Evolutionary conservation across 2,888 invertebrate genomes (phyloP).

Genomic region (Eurytoma californica): DNA sequence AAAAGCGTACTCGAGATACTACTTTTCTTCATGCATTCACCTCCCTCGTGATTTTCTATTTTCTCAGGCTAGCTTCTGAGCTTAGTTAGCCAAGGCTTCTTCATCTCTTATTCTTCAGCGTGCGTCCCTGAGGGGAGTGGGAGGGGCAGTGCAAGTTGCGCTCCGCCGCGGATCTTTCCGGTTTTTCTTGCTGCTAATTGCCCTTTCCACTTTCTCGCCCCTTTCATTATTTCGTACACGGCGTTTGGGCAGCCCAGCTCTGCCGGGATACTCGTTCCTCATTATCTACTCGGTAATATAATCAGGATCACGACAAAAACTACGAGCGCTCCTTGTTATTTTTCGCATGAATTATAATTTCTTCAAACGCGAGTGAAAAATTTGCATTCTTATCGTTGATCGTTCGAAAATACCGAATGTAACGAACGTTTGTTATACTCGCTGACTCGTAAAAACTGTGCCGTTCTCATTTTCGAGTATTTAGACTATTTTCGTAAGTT

Average conservation of each 20-base stretch:
- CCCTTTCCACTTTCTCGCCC: conserved; percentile 44
- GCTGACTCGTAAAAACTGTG: no score
- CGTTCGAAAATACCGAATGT: no score
- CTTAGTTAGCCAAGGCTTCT: background rate
- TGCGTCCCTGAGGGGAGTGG: conserved; percentile 1
- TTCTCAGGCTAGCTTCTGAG: conserved; percentile 1
- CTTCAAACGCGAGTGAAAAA: background rate
- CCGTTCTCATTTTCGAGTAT: no score
- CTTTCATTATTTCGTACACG: conserved; percentile 44
- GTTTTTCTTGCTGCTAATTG: conserved; percentile 47
- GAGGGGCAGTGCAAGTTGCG: background rate
- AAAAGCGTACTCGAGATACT: no score
- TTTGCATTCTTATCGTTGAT: background rate
- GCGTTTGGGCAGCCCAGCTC: no score
- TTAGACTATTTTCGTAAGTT: no score
- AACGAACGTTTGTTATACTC: no score
- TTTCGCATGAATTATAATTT: background rate
- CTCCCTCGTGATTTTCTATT: background rate
- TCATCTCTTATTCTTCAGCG: conserved; percentile 16
- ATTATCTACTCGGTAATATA: conserved; percentile 15
- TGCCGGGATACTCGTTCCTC: conserved; percentile 5
- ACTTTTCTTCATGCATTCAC: background rate
- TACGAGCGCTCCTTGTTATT: background rate
- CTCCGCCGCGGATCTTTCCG: background rate
- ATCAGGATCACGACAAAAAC: conserved; percentile 19